Percentiles rank a stretch among this genome's conserved stretches.
Evolutionary conservation across 2,113 vertebrate genomes (phyloP).

Genomic region (human (Homo sapiens)): DNA sequence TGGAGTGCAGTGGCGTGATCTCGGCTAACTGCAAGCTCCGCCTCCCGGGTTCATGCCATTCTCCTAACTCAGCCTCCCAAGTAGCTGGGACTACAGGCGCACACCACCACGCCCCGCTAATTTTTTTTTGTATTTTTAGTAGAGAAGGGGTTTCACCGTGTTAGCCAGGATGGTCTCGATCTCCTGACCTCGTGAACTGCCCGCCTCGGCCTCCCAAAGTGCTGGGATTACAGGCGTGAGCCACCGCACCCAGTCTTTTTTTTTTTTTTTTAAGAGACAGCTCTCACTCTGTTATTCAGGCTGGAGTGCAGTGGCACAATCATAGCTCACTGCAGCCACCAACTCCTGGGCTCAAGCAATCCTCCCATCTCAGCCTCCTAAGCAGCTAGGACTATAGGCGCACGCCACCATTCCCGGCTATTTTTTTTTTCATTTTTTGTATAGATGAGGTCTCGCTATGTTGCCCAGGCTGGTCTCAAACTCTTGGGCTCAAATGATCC

Average conservation of each 20-base stretch:
- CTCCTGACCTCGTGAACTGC: neutral
- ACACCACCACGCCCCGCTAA: fast-evolving
- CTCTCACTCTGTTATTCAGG: neutral
- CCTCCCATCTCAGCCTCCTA: neutral
- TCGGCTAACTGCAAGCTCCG: fast-evolving
- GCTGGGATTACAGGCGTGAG: too few relatives aligned
- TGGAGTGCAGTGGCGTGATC: fast-evolving
- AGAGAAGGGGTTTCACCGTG: neutral
- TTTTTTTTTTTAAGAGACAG: neutral
- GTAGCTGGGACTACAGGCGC: neutral
- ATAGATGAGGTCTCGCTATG: neutral
- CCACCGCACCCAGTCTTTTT: neutral
- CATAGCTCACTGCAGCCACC: neutral
- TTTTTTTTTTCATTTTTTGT: neutral
- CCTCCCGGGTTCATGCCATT: neutral
- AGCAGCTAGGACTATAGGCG: neutral
- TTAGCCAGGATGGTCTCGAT: neutral
- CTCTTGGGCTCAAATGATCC: neutral
- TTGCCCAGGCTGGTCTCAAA: neutral
- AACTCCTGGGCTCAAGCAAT: neutral
- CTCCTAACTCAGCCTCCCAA: neutral
- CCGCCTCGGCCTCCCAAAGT: too few relatives aligned
- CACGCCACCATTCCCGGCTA: neutral
- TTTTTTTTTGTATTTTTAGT: neutral
- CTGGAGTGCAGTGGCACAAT: neutral